phyloP scores from a whole-genome alignment of 2,888 invertebrate genomes.

The Drosophila engyochracea region DNA sequence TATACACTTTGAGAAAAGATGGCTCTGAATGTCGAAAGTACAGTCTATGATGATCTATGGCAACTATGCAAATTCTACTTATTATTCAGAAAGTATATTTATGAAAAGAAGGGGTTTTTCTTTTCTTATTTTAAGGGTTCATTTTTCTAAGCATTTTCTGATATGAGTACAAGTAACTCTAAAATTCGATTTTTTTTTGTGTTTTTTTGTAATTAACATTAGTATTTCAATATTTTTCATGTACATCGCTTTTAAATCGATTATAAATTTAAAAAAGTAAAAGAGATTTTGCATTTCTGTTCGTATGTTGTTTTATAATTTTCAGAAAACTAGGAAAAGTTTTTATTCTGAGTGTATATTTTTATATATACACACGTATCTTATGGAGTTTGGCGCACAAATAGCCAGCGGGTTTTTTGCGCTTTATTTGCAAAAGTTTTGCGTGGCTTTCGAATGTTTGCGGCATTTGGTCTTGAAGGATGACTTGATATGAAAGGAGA shows the following conservation, averaged over 20 bases:
- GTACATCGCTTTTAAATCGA: too few relatives aligned
- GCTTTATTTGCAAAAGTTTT: conserved; percentile 45
- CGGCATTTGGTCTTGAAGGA: conserved; percentile 18
- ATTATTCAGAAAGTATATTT: neutral
- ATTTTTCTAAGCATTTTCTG: neutral
- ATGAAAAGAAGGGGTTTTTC: neutral
- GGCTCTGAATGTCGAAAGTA: too few relatives aligned
- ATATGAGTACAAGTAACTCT: neutral
- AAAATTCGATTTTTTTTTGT: neutral
- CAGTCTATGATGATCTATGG: too few relatives aligned
- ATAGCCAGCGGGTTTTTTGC: conserved; percentile 53
- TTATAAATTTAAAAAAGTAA: too few relatives aligned
- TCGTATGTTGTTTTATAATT: neutral
- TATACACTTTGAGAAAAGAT: neutral
- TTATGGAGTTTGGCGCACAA: conserved; percentile 45
- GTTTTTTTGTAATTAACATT: neutral
- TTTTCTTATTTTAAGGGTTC: neutral
- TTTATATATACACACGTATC: neutral
- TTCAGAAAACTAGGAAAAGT: rapidly evolving
- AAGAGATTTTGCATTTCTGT: too few relatives aligned
- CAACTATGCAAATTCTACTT: neutral
- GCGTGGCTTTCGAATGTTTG: conserved; percentile 36
- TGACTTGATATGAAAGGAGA: neutral
- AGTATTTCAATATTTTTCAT: too few relatives aligned
- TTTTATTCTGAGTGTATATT: neutral